Evolutionary conservation across 2,888 invertebrate genomes (phyloP).

Genomic region (Eupithecia abbreviata): DNA sequence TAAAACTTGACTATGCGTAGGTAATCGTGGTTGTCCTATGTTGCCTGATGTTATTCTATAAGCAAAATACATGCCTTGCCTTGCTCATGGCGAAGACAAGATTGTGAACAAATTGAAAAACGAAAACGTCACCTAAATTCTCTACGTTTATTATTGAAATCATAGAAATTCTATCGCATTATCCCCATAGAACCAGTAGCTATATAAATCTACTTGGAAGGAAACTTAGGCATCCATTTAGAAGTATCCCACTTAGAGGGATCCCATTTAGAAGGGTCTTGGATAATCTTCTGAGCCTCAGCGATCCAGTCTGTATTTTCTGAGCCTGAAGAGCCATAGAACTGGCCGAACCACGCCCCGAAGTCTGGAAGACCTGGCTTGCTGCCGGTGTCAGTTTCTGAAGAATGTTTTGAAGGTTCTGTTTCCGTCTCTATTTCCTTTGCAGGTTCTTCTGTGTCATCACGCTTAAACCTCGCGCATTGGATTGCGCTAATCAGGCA

Average conservation of each 20-base stretch:
- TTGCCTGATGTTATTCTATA: neutral
- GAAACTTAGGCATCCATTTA: conserved; percentile 8
- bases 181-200: neutral
- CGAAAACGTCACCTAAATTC: neutral
- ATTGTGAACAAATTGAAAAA: neutral
- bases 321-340: neutral
- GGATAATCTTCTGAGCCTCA: conserved; percentile 18
- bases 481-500: conserved; percentile 36
- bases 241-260: conserved; percentile 6
- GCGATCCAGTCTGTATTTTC: conserved; percentile 21
- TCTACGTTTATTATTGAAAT: neutral
- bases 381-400: conserved; percentile 1
- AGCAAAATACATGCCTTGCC: neutral
- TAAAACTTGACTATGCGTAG: neutral
- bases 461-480: conserved; percentile 36
- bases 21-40: neutral
- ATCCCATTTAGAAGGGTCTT: conserved; percentile 12
- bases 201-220: neutral
- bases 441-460: conserved; percentile 11
- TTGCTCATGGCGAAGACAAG: neutral
- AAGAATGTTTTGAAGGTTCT: neutral
- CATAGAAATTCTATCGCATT: neutral
- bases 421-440: conserved; percentile 1
- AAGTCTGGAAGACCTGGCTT: conserved; percentile 19
- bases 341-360: conserved; percentile 14